Evolutionary conservation across 2,113 vertebrate genomes (phyloP).

Genomic region (Sphyrna mokarran): DNA sequence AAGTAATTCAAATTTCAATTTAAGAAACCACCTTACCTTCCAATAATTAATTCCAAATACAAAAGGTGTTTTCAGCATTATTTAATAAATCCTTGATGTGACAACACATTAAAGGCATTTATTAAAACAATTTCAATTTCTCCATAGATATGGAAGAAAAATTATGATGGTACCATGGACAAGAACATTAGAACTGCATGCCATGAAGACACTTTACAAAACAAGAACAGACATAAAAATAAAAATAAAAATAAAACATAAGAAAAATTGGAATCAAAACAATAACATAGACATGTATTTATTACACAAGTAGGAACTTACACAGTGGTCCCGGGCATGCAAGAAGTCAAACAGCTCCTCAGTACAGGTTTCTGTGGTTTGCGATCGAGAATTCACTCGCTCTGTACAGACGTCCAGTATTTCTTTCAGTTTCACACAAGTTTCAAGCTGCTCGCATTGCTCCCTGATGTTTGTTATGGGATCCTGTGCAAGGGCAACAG

Average conservation of each 20-base stretch:
- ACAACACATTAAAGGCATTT: neutral
- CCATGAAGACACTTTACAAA: neutral
- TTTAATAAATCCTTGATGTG: neutral
- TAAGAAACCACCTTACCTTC: neutral
- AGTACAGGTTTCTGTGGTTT: constrained; percentile 73
- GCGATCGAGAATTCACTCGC: constrained; percentile 64
- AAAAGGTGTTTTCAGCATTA: neutral
- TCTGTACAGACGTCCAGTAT: constrained; percentile 66
- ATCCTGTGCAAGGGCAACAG: constrained; percentile 53
- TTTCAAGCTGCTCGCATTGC: constrained; percentile 67
- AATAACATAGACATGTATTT: neutral
- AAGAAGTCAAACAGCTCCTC: constrained; percentile 91
- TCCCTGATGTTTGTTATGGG: constrained; percentile 66
- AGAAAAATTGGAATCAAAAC: neutral
- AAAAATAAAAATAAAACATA: too few relatives aligned
- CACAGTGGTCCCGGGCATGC: constrained; percentile 84
- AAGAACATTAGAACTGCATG: neutral
- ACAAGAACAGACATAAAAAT: neutral
- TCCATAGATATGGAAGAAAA: too few relatives aligned
- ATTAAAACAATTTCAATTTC: neutral
- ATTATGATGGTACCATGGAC: neutral
- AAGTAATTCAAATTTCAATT: neutral
- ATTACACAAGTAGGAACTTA: constrained; percentile 50
- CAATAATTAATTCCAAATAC: neutral
- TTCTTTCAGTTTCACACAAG: constrained; percentile 68